Conservation (phyloP, 2,797 vertebrate genomes). For the Enteromius unitaeniatus region DNA sequence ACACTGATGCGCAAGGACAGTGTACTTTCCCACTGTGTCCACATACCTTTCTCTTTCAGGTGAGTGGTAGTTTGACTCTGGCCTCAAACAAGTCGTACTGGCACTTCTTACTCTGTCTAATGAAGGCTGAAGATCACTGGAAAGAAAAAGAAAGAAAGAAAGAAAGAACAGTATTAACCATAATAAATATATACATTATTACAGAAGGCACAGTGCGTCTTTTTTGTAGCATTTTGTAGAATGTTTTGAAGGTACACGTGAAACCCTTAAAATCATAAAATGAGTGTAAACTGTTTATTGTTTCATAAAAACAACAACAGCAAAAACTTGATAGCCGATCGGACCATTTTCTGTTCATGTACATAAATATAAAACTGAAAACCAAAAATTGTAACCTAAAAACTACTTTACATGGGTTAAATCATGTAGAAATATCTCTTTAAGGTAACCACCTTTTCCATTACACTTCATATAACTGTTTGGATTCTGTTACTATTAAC, state of each 20-base stretch:
- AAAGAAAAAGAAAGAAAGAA: conserved; percentile 51
- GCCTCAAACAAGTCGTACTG: conserved; percentile 99
- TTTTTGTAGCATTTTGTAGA: neutral
- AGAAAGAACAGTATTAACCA: neutral
- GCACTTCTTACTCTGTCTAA: conserved; percentile 99
- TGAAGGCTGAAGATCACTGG: conserved; percentile 96
- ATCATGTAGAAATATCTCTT: neutral
- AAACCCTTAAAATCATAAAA: neutral
- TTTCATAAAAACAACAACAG: neutral
- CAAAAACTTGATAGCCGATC: neutral
- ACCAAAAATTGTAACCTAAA: neutral
- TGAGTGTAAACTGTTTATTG: neutral
- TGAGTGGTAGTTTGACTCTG: conserved; percentile 95
- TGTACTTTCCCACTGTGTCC: neutral
- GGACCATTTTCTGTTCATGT: neutral
- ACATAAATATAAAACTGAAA: neutral
- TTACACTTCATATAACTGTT: neutral
- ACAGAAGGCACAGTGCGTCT: neutral
- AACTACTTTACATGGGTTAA: neutral
- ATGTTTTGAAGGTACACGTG: neutral
- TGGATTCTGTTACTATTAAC: neutral
- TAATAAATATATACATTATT: neutral
- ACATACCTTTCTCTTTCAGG: conserved; percentile 95
- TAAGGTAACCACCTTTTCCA: neutral
- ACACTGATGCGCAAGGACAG: neutral